Conservation (phyloP, 2,113 vertebrate genomes). For the Sinocyclocheilus rhinocerous region DNA sequence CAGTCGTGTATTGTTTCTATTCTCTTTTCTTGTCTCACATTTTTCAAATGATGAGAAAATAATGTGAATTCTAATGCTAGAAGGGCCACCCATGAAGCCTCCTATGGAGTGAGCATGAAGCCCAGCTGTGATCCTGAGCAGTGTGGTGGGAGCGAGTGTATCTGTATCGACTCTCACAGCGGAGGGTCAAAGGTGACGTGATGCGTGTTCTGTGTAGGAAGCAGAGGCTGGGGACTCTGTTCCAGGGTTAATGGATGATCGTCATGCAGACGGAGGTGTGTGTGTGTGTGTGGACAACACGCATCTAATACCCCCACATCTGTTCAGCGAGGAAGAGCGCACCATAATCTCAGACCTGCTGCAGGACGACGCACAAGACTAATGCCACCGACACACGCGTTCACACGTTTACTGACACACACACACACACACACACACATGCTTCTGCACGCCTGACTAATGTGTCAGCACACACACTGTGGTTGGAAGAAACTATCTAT, state of each 20-base stretch:
- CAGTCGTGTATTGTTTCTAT: background rate
- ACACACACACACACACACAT: background rate
- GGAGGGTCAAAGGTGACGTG: background rate
- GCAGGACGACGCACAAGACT: constrained; percentile 59
- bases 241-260: constrained; percentile 11
- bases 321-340: constrained; percentile 65
- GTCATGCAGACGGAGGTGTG: background rate
- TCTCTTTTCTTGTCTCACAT: background rate
- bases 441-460: background rate
- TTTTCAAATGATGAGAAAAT: background rate
- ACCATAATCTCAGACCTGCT: constrained; percentile 73
- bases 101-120: background rate
- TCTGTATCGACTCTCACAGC: background rate
- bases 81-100: background rate
- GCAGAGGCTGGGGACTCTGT: background rate
- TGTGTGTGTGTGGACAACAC: background rate
- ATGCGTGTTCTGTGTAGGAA: constrained; percentile 1
- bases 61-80: background rate
- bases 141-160: background rate
- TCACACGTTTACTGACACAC: background rate
- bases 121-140: background rate
- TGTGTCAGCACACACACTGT: background rate
- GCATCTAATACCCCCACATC: constrained; percentile 64
- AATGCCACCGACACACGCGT: constrained; percentile 38
- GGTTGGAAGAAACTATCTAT: background rate